These are phyloP conservation scores for Gonioctena quinquepunctata DNA, from an alignment of 1,140 invertebrate genomes.

Conservation along the genomic window DNA sequence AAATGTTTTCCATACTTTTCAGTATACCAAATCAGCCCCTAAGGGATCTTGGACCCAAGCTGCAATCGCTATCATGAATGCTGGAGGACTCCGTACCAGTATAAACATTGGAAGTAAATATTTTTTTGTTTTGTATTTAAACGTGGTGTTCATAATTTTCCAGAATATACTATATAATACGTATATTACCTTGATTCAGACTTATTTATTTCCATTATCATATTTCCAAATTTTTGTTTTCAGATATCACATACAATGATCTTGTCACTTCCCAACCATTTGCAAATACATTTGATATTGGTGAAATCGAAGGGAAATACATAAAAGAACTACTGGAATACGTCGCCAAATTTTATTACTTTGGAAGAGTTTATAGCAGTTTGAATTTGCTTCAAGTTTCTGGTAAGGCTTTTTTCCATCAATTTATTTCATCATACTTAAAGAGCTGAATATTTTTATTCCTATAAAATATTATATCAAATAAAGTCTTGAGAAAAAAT, in stretches of 20 bases:
- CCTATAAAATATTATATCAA: no score
- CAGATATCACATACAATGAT: constrained; percentile 59
- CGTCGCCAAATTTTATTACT: constrained; percentile 38
- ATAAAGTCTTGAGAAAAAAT: no score
- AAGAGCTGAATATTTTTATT: no score
- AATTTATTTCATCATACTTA: no score
- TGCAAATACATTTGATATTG: constrained; percentile 60
- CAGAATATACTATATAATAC: no score
- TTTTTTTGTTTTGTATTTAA: constrained; percentile 14
- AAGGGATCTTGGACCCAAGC: constrained; percentile 67
- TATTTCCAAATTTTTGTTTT: constrained; percentile 16
- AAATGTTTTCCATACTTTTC: not conserved
- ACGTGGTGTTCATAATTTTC: no score
- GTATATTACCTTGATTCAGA: no score
- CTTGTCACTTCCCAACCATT: constrained; percentile 61
- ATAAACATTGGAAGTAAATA: constrained; percentile 59
- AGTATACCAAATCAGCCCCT: constrained; percentile 27
- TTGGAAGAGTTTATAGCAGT: constrained; percentile 54
- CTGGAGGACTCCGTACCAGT: constrained; percentile 69
- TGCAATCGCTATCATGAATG: constrained; percentile 69
- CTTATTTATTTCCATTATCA: no score
- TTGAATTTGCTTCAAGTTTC: constrained; percentile 56
- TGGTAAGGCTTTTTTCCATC: no score
- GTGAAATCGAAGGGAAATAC: constrained; percentile 58
- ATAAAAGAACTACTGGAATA: constrained; percentile 58